Conservation (phyloP, 2,888 invertebrate species). For the Hipparchia sbordonii region DNA sequence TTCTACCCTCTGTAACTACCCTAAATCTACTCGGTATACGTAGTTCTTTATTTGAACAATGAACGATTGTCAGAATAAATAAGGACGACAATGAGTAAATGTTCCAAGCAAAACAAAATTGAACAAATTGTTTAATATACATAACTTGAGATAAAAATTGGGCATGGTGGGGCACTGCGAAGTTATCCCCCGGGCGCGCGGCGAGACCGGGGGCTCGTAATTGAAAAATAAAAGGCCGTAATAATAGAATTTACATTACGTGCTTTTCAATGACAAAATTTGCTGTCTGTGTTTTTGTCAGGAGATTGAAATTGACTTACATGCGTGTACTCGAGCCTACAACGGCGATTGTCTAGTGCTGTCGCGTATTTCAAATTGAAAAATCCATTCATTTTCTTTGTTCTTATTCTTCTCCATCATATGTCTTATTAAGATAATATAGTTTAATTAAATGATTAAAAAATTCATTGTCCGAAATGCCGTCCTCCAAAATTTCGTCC, state of each 20-base stretch:
- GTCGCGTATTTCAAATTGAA: neutral
- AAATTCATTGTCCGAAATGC: too few species aligned
- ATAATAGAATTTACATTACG: constrained; percentile 83
- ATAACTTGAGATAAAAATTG: constrained; percentile 40
- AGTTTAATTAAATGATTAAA: neutral
- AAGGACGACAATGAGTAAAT: constrained; percentile 6
- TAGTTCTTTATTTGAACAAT: neutral
- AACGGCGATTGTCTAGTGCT: neutral
- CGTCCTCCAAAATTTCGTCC: too few species aligned
- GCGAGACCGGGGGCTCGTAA: constrained; percentile 71
- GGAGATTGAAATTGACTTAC: constrained; percentile 67
- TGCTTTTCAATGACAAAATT: constrained; percentile 79
- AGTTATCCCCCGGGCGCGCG: constrained; percentile 73
- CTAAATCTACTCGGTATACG: neutral
- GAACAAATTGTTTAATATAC: constrained; percentile 29
- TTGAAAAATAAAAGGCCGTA: constrained; percentile 83
- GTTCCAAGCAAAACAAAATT: constrained; percentile 11
- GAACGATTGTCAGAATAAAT: neutral
- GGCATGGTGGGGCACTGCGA: constrained; percentile 56
- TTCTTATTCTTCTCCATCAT: neutral
- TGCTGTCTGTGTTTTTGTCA: constrained; percentile 76
- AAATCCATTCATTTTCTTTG: neutral
- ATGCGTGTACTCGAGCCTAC: constrained; percentile 18
- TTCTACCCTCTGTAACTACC: neutral
- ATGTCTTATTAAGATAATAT: neutral